Percentiles rank a stretch among this genome's conserved stretches.
phyloP scores from a whole-genome alignment of 2,888 invertebrate genomes.

The Trichopoda pennipes region DNA sequence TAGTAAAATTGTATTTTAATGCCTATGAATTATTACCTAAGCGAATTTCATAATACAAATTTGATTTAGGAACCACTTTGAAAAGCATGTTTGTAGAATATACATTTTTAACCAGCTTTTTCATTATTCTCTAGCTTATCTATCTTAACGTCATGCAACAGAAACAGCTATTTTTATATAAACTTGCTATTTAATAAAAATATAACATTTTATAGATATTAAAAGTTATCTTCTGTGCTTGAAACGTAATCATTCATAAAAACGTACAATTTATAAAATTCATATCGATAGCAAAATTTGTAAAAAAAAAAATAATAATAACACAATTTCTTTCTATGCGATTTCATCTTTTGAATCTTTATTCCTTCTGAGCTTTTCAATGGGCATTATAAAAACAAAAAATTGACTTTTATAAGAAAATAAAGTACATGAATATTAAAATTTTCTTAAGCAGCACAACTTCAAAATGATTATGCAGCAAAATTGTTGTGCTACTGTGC shows the following conservation, averaged over 20 bases:
- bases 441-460: constrained; percentile 18
- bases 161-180: too few relatives aligned
- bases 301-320: neutral
- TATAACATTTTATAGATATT: too few relatives aligned
- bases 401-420: constrained; percentile 19
- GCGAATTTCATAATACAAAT: too few relatives aligned
- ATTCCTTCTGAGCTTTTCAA: constrained; percentile 5
- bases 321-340: neutral
- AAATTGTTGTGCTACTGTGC: constrained; percentile 18
- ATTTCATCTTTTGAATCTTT: neutral
- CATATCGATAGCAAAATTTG: neutral
- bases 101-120: too few relatives aligned
- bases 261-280: constrained; percentile 3
- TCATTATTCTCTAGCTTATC: too few relatives aligned
- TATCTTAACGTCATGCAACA: too few relatives aligned
- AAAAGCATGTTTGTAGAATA: too few relatives aligned
- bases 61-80: too few relatives aligned
- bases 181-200: too few relatives aligned
- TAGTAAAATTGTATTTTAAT: too few relatives aligned
- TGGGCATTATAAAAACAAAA: constrained; percentile 30
- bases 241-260: constrained; percentile 23
- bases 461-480: constrained; percentile 45
- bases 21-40: too few relatives aligned
- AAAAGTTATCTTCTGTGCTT: neutral
- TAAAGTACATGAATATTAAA: constrained; percentile 8